Percentiles rank a stretch among this genome's conserved stretches.
Conservation (phyloP, 2,113 vertebrate genomes). For the Suncus etruscus region DNA sequence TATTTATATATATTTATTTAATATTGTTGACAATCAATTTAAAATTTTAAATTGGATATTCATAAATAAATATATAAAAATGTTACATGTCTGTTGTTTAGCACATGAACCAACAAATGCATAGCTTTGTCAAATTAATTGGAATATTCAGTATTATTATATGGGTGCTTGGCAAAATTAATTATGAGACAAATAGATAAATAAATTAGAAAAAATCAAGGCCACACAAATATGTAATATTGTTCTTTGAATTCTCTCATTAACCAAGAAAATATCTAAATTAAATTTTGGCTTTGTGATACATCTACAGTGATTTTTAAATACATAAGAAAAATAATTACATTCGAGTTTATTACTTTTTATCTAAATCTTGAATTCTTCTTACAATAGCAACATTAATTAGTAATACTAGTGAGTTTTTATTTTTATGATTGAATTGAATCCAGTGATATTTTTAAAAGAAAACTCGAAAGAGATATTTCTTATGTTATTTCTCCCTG, state of each 20-base stretch:
- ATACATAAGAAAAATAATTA: neutral
- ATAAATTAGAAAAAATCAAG: neutral
- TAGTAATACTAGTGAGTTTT: neutral
- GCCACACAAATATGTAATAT: neutral
- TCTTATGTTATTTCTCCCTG: neutral
- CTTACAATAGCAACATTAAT: slow-evolving; percentile 24
- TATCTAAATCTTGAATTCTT: neutral
- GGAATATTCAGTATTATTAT: neutral
- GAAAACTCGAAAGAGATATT: slow-evolving; percentile 15
- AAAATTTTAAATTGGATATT: neutral
- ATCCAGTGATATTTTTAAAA: slow-evolving; percentile 48
- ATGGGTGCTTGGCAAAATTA: neutral
- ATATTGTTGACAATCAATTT: neutral
- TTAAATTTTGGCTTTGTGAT: neutral
- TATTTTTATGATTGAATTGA: slow-evolving; percentile 32
- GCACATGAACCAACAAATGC: neutral
- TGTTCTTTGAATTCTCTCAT: neutral
- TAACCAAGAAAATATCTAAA: neutral
- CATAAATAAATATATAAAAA: neutral
- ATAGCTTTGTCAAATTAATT: neutral
- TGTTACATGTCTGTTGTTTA: neutral
- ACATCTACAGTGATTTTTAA: neutral
- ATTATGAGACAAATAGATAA: neutral
- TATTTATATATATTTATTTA: slow-evolving; percentile 1
- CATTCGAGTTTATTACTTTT: slow-evolving; percentile 15